Evolutionary conservation across 2,888 invertebrate species (phyloP).

Genomic region (Andricus quercusramuli): DNA sequence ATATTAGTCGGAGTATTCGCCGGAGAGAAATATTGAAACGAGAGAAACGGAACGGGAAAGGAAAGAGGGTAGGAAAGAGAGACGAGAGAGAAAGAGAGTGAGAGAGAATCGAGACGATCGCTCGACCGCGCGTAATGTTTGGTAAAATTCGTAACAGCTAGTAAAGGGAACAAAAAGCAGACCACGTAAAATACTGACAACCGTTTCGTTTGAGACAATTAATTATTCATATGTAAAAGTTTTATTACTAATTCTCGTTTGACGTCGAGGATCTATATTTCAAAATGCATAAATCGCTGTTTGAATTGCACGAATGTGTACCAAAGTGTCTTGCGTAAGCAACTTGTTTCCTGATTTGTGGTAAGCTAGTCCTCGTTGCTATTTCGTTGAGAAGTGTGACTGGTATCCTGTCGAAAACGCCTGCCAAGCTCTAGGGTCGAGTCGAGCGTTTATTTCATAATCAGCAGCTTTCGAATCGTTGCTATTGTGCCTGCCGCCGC

Average conservation of each 20-base stretch:
- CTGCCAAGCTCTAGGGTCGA: constrained; percentile 53
- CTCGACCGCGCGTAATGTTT: constrained; percentile 66
- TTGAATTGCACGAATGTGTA: background rate
- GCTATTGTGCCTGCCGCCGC: constrained; percentile 67
- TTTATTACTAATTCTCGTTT: background rate
- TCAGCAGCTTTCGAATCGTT: constrained; percentile 75
- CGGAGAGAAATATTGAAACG: constrained; percentile 74
- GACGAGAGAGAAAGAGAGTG: constrained; percentile 46
- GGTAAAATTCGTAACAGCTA: constrained; percentile 67
- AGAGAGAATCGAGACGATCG: constrained; percentile 64
- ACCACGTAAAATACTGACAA: constrained; percentile 11
- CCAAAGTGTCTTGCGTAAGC: background rate
- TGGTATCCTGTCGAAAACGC: constrained; percentile 56
- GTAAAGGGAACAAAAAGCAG: constrained; percentile 24
- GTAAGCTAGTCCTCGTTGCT: constrained; percentile 32
- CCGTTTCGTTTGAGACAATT: background rate
- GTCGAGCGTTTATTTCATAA: constrained; percentile 74
- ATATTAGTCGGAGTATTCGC: constrained; percentile 73
- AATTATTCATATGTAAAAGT: background rate
- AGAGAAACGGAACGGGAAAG: constrained; percentile 61
- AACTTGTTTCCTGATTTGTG: background rate
- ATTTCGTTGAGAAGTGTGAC: constrained; percentile 40
- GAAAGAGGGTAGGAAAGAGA: constrained; percentile 51
- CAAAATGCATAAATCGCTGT: no score
- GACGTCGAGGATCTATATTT: no score